These are phyloP conservation scores for Spisula solida DNA, from an alignment of 2,888 invertebrate genomes.

Conservation along the genomic window DNA sequence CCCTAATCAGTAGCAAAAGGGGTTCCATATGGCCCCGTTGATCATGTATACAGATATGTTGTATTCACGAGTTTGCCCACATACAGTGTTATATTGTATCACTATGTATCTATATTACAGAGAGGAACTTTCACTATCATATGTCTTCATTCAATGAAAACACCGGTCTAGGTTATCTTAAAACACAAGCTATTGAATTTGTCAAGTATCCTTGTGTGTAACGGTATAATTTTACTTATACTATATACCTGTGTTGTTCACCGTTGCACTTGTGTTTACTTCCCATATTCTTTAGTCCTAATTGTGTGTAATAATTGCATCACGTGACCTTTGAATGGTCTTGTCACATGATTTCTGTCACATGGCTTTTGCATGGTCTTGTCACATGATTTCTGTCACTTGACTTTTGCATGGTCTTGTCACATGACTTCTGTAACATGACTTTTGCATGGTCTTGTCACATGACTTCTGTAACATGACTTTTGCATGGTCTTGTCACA, in stretches of 20 bases:
- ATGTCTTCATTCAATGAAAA: constrained; percentile 99
- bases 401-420: neutral
- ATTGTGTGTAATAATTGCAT: neutral
- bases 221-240: constrained; percentile 31
- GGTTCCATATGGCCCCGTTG: too few relatives aligned
- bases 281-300: neutral
- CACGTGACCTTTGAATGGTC: neutral
- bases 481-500: neutral
- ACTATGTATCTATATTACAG: constrained; percentile 89
- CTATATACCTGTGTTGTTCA: neutral
- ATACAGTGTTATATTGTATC: neutral
- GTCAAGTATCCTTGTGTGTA: constrained; percentile 91
- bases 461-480: neutral
- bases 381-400: neutral
- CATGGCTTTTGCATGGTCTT: neutral
- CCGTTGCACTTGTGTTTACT: neutral
- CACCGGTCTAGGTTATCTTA: constrained; percentile 97
- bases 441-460: neutral
- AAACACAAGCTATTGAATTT: constrained; percentile 98
- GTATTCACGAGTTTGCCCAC: neutral
- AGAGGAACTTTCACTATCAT: constrained; percentile 97
- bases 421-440: neutral
- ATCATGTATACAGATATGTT: neutral
- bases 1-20: too few relatives aligned
- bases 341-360: neutral